Percentiles rank a stretch among this genome's conserved stretches.
Conservation (phyloP, 1,140 invertebrate species). For the Aphis craccivora region DNA sequence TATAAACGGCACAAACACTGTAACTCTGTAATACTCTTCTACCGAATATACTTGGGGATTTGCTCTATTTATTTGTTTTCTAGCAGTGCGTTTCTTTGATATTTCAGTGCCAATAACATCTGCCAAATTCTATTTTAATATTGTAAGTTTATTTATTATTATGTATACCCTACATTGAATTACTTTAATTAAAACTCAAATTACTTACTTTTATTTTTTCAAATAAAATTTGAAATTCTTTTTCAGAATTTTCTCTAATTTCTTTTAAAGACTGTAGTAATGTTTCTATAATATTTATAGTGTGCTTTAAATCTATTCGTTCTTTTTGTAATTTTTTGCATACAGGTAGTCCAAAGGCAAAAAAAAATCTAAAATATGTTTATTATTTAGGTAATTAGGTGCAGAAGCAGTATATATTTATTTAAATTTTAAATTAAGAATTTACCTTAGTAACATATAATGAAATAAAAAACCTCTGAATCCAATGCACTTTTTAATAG, state of each 20-base stretch:
- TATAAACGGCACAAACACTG: slow-evolving; percentile 9
- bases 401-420: neutral
- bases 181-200: neutral
- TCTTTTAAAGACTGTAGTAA: neutral
- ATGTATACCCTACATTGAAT: neutral
- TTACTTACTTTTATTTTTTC: slow-evolving; percentile 18
- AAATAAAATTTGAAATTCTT: slow-evolving; percentile 16
- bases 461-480: neutral
- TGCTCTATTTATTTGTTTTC: slow-evolving; percentile 22
- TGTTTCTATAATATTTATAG: slow-evolving; percentile 15
- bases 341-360: neutral
- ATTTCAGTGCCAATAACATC: slow-evolving; percentile 26
- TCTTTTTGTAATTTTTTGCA: slow-evolving; percentile 22
- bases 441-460: neutral
- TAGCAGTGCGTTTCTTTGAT: slow-evolving; percentile 11
- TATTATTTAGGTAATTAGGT: neutral
- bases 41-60: neutral
- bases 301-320: slow-evolving; percentile 8
- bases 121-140: slow-evolving; percentile 23
- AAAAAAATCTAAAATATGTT: slow-evolving; percentile 28
- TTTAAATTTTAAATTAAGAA: neutral
- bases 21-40: slow-evolving; percentile 35
- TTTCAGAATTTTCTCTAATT: slow-evolving; percentile 20
- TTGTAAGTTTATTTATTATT: slow-evolving; percentile 19
- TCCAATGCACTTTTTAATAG: neutral